Base-by-base conservation (phyloP, 2,113 vertebrate genomes). In the Prunella himalayana region DNA sequence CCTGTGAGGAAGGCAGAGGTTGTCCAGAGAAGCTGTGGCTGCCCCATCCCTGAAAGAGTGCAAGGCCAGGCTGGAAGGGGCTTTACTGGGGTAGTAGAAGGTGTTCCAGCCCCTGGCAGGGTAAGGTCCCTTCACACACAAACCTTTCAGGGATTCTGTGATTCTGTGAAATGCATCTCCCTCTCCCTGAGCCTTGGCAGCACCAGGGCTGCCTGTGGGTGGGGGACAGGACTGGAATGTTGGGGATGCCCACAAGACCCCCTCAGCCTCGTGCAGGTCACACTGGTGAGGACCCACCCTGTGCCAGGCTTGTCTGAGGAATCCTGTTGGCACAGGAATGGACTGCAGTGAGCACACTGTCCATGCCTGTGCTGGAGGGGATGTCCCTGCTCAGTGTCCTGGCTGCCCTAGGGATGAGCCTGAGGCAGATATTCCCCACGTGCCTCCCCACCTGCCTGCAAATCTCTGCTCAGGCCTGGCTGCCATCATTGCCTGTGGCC, bases 181-280 rank as follows among this genome's bases (percentile, higher is more conserved):
- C 9, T 70, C 25, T 77, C 53, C 28, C 47, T 1, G 10, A 61
- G 44, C 8, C 35, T 75, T 0, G 0, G 47, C 50, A 73, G 51
- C 2, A 4, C 31, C 53, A 22, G 28, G 8, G 50, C 41, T 69
- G 25, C 51, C 50, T 47, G 30, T 3, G 8, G 57, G 22, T 2
- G 1, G 31, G 33, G 8, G 20, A 8, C 2, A 9, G 35, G 42
- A 30, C 30, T 3, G 5, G 12, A 30, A 18, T 13, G 18, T 5
- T 12, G 10, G 18, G 35, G 12, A 7, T 12, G 19, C n/a, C 56
- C 64, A 12, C 4, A 2, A 22, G 28, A 54, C 5, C 25, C 60
- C 30, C 25, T 45, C 1, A 7, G 65, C 41, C 31, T 41, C 1
- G 0, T 11, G 37, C 39, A 41, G 24, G 44, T 53, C 56, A 37